Conservation (phyloP, 2,113 vertebrate species). For the Delphinapterus leucas region DNA sequence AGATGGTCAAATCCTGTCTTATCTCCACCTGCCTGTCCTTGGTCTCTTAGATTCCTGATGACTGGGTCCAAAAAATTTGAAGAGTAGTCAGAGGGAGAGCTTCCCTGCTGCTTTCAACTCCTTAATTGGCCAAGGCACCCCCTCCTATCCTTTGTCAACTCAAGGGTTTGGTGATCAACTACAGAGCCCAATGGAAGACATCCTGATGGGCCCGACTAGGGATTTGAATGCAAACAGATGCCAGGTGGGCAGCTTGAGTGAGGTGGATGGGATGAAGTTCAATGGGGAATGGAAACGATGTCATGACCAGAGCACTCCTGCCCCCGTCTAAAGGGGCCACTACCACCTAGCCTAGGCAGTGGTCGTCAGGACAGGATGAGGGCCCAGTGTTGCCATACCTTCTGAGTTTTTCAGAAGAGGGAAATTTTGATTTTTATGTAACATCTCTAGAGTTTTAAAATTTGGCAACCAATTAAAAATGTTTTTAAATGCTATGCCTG, state of each 20-base stretch:
- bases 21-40: neutral
- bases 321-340: neutral
- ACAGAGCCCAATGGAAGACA: neutral
- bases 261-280: neutral
- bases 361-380: neutral
- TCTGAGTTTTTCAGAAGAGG: neutral
- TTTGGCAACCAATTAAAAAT: slow-evolving; percentile 37
- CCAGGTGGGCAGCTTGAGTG: neutral
- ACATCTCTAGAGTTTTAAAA: slow-evolving; percentile 20
- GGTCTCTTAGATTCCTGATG: neutral
- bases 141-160: neutral
- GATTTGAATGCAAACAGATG: neutral
- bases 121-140: neutral
- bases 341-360: no score
- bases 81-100: neutral
- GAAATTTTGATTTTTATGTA: neutral
- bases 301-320: neutral
- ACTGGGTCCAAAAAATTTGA: neutral
- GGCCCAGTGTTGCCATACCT: no score
- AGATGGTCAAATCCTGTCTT: neutral
- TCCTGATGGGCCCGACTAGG: neutral
- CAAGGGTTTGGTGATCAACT: neutral
- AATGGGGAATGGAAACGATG: fast-evolving
- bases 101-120: neutral
- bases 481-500: slow-evolving; percentile 39